These are phyloP conservation scores for Spisula subtruncata DNA, from an alignment of 2,888 invertebrate genomes.

Conservation along the genomic window DNA sequence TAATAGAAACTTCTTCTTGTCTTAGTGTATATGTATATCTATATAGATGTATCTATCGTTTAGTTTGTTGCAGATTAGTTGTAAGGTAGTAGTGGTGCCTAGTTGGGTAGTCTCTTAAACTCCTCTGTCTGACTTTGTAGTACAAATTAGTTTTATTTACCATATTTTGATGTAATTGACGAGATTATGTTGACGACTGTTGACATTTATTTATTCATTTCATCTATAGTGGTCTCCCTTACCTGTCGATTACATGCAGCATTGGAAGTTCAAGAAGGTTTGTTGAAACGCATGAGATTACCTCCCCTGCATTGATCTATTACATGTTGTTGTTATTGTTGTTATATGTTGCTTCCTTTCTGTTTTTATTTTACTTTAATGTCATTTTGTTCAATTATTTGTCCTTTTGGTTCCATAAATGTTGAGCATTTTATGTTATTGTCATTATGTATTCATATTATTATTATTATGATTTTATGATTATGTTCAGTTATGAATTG, in stretches of 20 bases:
- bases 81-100: background rate
- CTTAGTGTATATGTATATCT: no score
- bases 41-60: no score
- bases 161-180: background rate
- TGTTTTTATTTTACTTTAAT: background rate
- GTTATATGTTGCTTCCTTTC: background rate
- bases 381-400: background rate
- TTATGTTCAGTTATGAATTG: background rate
- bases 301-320: conserved; percentile 31
- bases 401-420: conserved; percentile 19
- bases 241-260: conserved; percentile 86
- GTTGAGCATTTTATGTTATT: background rate
- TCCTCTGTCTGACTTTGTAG: background rate
- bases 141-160: background rate
- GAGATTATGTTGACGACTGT: background rate
- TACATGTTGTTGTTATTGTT: conserved; percentile 27
- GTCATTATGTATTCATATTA: background rate
- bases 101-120: background rate
- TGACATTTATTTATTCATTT: conserved; percentile 16
- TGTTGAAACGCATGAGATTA: conserved; percentile 68
- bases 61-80: background rate
- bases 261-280: conserved; percentile 86
- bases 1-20: no score
- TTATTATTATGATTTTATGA: background rate
- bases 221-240: conserved; percentile 82